Percentiles rank a stretch among this genome's conserved stretches.
These are phyloP conservation scores for Dendrolimus punctatus DNA, from an alignment of 1,140 invertebrate species.

Conservation along the genomic window DNA sequence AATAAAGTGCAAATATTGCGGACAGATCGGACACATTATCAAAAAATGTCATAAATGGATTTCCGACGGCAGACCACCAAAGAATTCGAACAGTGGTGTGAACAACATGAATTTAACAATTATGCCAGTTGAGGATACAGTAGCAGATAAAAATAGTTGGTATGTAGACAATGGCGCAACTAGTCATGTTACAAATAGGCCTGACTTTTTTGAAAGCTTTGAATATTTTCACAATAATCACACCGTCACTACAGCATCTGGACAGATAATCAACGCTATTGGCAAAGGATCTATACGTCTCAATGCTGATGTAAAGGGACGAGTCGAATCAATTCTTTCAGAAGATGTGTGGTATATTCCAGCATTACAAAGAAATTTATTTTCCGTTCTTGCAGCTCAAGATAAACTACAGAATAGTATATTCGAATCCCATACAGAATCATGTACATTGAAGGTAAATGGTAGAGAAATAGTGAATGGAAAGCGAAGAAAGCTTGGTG, in stretches of 20 bases:
- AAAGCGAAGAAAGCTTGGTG: too few relatives aligned
- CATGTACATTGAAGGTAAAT: background rate
- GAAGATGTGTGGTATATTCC: background rate
- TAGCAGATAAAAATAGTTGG: background rate
- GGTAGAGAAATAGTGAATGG: too few relatives aligned
- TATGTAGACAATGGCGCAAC: conserved; percentile 1
- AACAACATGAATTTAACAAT: background rate
- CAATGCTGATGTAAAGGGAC: background rate
- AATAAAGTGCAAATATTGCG: too few relatives aligned
- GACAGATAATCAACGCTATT: background rate
- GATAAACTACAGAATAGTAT: background rate
- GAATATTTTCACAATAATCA: background rate
- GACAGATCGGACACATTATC: too few relatives aligned
- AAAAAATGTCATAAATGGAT: background rate
- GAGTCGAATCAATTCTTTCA: background rate
- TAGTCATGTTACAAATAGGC: background rate
- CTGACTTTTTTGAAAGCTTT: background rate
- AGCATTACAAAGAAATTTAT: background rate
- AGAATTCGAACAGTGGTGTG: background rate
- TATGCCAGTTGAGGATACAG: background rate
- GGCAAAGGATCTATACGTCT: background rate
- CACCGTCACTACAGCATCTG: background rate
- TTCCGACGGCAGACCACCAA: background rate
- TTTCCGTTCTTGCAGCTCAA: background rate
- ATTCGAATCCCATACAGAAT: background rate